Conservation (phyloP, 1,140 invertebrate genomes). For the Andricus grossulariae region DNA sequence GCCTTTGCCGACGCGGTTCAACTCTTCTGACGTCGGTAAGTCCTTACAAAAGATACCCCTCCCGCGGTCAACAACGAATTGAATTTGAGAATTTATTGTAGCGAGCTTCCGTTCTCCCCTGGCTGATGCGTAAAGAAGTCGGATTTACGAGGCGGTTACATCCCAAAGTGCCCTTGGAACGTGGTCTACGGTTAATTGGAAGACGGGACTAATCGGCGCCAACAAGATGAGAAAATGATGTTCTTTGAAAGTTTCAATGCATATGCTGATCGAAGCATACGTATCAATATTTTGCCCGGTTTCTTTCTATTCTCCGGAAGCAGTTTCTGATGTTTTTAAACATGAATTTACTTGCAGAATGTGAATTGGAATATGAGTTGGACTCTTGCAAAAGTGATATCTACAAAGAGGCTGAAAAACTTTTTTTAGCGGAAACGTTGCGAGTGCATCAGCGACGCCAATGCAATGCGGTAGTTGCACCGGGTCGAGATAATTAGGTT, state of each 20-base stretch:
- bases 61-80: slow-evolving; percentile 61
- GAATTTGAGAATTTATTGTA: slow-evolving; percentile 75
- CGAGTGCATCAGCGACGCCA: slow-evolving; percentile 56
- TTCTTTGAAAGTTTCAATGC: neutral
- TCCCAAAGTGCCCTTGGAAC: slow-evolving; percentile 51
- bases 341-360: neutral
- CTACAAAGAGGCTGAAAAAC: slow-evolving; percentile 3
- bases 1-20: slow-evolving; percentile 36
- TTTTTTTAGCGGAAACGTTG: slow-evolving; percentile 47
- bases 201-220: slow-evolving; percentile 63
- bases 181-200: slow-evolving; percentile 67
- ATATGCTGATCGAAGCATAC: neutral
- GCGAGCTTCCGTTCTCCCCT: slow-evolving; percentile 72
- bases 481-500: slow-evolving; percentile 77
- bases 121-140: slow-evolving; percentile 66
- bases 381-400: neutral
- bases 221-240: slow-evolving; percentile 33
- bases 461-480: slow-evolving; percentile 75
- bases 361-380: neutral
- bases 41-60: slow-evolving; percentile 42
- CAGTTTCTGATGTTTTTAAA: neutral
- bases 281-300: neutral
- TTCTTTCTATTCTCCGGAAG: slow-evolving; percentile 9
- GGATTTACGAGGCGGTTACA: slow-evolving; percentile 69
- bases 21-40: slow-evolving; percentile 40